Base-by-base conservation (phyloP, 2,797 vertebrate genomes). In the Glossophaga mutica region DNA sequence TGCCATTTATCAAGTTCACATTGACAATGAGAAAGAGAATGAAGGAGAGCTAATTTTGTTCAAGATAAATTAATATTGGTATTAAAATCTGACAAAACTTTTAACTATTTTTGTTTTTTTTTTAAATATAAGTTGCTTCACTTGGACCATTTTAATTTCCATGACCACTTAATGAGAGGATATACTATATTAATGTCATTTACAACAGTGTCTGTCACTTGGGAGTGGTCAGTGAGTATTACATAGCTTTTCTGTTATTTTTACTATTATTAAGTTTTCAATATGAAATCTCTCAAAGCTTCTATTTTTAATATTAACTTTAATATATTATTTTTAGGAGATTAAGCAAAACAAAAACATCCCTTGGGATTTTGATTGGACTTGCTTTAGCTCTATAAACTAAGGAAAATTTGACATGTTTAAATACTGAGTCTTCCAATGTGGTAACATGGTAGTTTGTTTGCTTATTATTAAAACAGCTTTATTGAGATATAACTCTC, bases 61-160 rank as follows among this genome's bases (percentile, higher is more conserved):
- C 74, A 79, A 86, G 77, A 71, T 71, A 85, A 87, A 95, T 77
- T 81, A 92, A 82, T 46, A 90, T 37, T 77, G 59, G 2, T 90
- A 65, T 87, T 92, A 76, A 96, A 79, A 92, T 78, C 2, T 87
- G 68, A 78, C 2, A 83, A 39, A 16, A 70, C 16, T 91, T 93
- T 22, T 73, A 74, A 78, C 26, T 83, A 52, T 59, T 95, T 65
- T 52, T 59, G 55, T 59, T 59, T 65, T 52, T 78, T 78, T n/a
- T n/a, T n/a, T n/a, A n/a, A 52, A n/a, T 79, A 62, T 44, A 62
- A 88, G 6, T 26, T 76, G 22, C 52, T 83, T 94, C 68, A 79
- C 1, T 70, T 87, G 21, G 37, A 70, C 62, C 42, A 92, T 79
- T 92, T 94, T 86, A 74, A 76, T 68, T 32, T 65, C 37, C 14